Evolutionary conservation across 2,797 vertebrate genomes (phyloP), one percentile per base, ranked within the genome.

Genomic region (Falco biarmicus): DNA sequence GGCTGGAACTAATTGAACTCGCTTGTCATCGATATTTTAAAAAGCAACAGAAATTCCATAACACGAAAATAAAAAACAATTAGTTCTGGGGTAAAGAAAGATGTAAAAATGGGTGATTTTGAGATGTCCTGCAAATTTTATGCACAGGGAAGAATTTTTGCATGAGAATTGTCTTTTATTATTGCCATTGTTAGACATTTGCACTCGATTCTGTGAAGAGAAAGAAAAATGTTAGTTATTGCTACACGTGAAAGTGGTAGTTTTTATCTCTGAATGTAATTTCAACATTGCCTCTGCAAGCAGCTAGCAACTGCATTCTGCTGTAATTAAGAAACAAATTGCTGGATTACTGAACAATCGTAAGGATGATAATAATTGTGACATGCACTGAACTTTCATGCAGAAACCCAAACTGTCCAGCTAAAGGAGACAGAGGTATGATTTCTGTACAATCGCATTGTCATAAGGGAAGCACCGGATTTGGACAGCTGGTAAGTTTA

Each of bases 1-100:
- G 99, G 64, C 94, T 99, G 69, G 99, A 99, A 98, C 96, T 99
- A 90, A 97, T 99, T 57, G 99, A 99, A 98, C 91, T 99, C 77
- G 97, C 99, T 70, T 99, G 99, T 86, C 98, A 99, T 93, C 98
- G n/a, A 3, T 95, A 97, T 89, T 97, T 97, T 79, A 97, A 96
- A 89, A 97, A 96, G 87, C 97, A 91, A 54, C 87, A 95, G 87
- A 88, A 91, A 78, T 57, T 81, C 89, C 87, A 68, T 0, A 9
- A 77, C 57, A 66, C 19, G 1, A 97, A 97, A 96, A 88, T 48
- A 8, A 94, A 97, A 86, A 91, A 3, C 93, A 78, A 83, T 24
- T 97, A 93, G 71, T 53, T 80, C 39, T 4, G 24, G 56, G 37
- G 13, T 63, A 41, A 45, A 22, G 63, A 28, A 51, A 18, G 32